These are phyloP conservation scores for Pogonocherus hispidulus DNA, from an alignment of 2,888 invertebrate species.

Conservation along the genomic window DNA sequence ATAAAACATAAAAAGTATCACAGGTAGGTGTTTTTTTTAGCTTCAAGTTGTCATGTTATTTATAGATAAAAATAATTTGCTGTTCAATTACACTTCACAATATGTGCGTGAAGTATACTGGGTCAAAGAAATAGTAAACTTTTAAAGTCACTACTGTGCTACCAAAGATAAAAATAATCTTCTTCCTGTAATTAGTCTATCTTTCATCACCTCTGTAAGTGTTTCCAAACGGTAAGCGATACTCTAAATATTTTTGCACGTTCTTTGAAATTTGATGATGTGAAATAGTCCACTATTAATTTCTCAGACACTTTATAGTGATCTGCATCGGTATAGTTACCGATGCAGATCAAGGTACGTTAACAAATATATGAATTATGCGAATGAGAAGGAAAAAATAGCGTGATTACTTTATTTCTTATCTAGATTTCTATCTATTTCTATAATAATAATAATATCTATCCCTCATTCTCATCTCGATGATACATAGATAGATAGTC, in stretches of 20 bases:
- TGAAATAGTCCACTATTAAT: neutral
- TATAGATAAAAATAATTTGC: neutral
- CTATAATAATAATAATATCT: too few relatives aligned
- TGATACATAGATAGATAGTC: too few relatives aligned
- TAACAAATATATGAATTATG: too few relatives aligned
- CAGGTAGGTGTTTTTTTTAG: neutral
- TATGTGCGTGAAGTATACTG: neutral
- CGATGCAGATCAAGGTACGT: constrained; percentile 1
- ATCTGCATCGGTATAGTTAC: neutral
- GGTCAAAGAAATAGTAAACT: neutral
- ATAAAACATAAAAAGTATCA: neutral
- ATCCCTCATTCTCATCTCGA: too few relatives aligned
- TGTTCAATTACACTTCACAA: neutral
- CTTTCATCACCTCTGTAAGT: neutral
- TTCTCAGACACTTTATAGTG: too few relatives aligned
- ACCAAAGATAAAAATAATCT: neutral
- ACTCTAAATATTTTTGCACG: neutral
- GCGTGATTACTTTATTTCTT: too few relatives aligned
- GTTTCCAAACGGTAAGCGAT: neutral
- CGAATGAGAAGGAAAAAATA: too few relatives aligned
- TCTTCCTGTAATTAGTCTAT: neutral
- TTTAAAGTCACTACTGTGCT: neutral
- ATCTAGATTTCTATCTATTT: too few relatives aligned
- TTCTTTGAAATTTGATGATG: neutral
- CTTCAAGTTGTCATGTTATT: neutral